Base-by-base conservation (phyloP, 2,113 vertebrate genomes). In the Mus spicilegus region DNA sequence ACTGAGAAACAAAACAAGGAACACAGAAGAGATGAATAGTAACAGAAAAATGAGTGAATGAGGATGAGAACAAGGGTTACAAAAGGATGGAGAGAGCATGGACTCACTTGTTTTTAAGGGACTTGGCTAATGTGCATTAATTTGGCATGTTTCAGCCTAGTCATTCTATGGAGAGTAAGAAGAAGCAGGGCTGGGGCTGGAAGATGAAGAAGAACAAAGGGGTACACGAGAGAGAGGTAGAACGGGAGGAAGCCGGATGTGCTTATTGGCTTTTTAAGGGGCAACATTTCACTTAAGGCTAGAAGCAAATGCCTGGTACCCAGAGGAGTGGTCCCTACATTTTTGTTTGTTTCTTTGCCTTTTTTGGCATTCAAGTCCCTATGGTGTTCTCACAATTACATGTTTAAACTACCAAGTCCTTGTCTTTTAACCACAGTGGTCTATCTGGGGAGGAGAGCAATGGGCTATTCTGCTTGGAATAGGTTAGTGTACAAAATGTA, bases 1-100 rank as follows among this genome's bases (percentile, higher is more conserved):
- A 11, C 36, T 36, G 42, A 67, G 13, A 49, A 69, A 49, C 14
- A 36, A 22, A 67, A 20, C 28, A 54, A 36, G 13, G 30, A 89
- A 13, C 10, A 30, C 69, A 73, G 14, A 6, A 96, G 19, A 95
- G 33, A 42, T 77, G 28, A 30, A 56, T 33, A 13, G 10, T 56
- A 6, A 42, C 20, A 92, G 63, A 88, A 93, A 95, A 94, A 30
- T 26, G 39, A 77, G 39, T 95, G 36, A 82, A 87, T 80, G 84
- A 5, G 51, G 84, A 76, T 30, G 80, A 89, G 75, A 77, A 94
- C 67, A 39, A 42, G 92, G 7, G 65, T 33, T 58, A 96, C 80
- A 87, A 90, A 92, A 70, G 10, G 14, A 72, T 65, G 65, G 49
- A 61, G 24, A 89, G 72, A 88, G 82, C 69, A 22, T 33, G 3